Conservation (phyloP, 2,797 vertebrate species). For the Urophycis tenuis region DNA sequence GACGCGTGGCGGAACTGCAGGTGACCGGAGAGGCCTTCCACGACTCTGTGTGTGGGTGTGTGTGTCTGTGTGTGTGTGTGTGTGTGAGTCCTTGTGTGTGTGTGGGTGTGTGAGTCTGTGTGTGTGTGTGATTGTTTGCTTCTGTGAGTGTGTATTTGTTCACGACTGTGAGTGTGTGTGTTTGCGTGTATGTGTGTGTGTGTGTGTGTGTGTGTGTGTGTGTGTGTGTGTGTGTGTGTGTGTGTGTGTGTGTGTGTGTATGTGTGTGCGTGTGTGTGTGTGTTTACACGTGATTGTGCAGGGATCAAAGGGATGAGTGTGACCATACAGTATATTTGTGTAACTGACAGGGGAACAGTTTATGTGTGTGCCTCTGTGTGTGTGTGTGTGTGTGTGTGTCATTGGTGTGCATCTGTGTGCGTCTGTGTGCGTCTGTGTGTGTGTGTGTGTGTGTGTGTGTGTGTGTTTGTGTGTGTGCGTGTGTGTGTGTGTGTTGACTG, state of each 20-base stretch:
- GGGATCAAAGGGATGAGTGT: background rate
- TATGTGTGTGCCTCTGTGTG: background rate
- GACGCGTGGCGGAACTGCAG: slow-evolving; percentile 59
- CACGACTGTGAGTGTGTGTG: background rate
- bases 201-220: slow-evolving; percentile 21
- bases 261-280: background rate
- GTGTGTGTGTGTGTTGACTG: slow-evolving; percentile 12
- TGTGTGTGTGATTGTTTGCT: slow-evolving; percentile 31
- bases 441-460: slow-evolving; percentile 3
- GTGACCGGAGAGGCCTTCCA: slow-evolving; percentile 63
- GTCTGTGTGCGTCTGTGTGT: background rate
- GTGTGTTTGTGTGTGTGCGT: background rate
- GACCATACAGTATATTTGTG: background rate
- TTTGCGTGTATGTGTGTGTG: background rate
- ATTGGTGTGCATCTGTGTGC: no score
- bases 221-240: slow-evolving; percentile 30
- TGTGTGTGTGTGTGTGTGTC: background rate
- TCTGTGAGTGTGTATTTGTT: slow-evolving; percentile 24
- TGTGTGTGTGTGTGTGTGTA: background rate
- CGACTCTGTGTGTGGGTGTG: slow-evolving; percentile 37
- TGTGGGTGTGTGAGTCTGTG: slow-evolving; percentile 18
- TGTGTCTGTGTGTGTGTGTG: slow-evolving; percentile 23
- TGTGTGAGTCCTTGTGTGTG: slow-evolving; percentile 32
- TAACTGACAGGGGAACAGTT: background rate
- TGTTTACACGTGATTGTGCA: background rate